Evolutionary conservation across 2,888 invertebrate species (phyloP).

Genomic region (Holacanthella duospinosa): DNA sequence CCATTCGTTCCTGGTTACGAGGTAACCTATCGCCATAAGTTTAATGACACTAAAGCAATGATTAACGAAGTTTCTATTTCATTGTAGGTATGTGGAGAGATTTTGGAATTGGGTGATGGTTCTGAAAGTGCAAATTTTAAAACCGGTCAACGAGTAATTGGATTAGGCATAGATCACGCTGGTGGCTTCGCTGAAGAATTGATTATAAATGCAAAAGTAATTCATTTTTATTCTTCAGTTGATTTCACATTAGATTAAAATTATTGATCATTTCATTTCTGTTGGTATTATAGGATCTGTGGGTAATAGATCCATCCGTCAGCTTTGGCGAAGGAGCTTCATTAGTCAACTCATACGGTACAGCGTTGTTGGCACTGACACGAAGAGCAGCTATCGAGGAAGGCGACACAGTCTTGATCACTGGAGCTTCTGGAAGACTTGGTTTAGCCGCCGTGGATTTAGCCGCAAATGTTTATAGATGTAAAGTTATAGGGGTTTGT

Average conservation of each 20-base stretch:
- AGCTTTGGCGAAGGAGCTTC: slow-evolving; percentile 50
- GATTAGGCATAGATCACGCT: slow-evolving; percentile 47
- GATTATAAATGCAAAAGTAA: slow-evolving; percentile 43
- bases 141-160: slow-evolving; percentile 53
- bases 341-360: slow-evolving; percentile 52
- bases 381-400: slow-evolving; percentile 46
- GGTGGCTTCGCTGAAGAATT: slow-evolving; percentile 55
- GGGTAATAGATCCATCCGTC: slow-evolving; percentile 49
- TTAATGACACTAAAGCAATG: not conserved
- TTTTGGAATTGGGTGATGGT: slow-evolving; percentile 48
- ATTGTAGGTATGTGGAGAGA: slow-evolving; percentile 47
- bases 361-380: slow-evolving; percentile 54
- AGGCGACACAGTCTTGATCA: slow-evolving; percentile 52
- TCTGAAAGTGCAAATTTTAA: slow-evolving; percentile 42
- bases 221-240: slow-evolving; percentile 7
- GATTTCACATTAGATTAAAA: too few species aligned
- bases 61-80: not conserved
- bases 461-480: slow-evolving; percentile 55
- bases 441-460: slow-evolving; percentile 58
- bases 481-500: slow-evolving; percentile 59
- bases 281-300: slow-evolving; percentile 46
- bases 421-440: slow-evolving; percentile 54
- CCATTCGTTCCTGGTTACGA: slow-evolving; percentile 58
- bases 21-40: slow-evolving; percentile 19
- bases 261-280: not conserved